Base-by-base conservation (phyloP, 2,113 vertebrate species). In the Circaetus gallicus region DNA sequence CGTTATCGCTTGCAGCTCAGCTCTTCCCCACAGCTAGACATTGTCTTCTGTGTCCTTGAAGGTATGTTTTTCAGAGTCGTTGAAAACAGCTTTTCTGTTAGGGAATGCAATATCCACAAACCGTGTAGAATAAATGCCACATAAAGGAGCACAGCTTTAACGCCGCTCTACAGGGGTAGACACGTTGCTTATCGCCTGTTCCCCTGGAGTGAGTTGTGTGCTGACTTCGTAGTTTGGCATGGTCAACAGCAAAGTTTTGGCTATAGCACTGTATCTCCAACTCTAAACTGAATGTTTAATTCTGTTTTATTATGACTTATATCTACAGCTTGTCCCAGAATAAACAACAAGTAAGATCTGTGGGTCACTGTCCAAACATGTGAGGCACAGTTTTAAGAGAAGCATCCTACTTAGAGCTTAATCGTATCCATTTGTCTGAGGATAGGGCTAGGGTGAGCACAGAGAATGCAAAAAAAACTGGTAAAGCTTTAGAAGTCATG, bases 261-360 rank as follows among this genome's bases (percentile, higher is more conserved):
- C 61, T 52, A 6, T 45, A 82, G 87, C 34, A 29, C 49, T 28
- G 5, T 52, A 34, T 87, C 59, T 81, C 55, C 80, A 67, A 3
- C 26, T 86, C 72, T 52, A 50, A 92, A 55, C 58, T 67, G 34
- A 72, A 36, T 90, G 91, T 90, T 96, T 93, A 59, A 67, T 63
- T 87, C 84, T 90, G 40, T 42, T 71, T 83, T 63, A 7, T 61
- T 61, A 42, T 96, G 96, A 90, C 74, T 96, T 70, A 92, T 8
- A 70, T 91, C 53, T 59, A 79, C 56, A 73, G 45, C 45, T 47
- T 70, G 29, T 69, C 50, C 67, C 45, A 71, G 93, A 80, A 80
- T 88, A 91, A 96, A 95, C 38, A 62, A n/a, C 49, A 91, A 91
- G 49, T 76, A 62, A 19, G 6, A 28, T 82, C 26, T 55, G 42